Conservation (phyloP, 2,113 vertebrate species). For the Corapipo altera region DNA sequence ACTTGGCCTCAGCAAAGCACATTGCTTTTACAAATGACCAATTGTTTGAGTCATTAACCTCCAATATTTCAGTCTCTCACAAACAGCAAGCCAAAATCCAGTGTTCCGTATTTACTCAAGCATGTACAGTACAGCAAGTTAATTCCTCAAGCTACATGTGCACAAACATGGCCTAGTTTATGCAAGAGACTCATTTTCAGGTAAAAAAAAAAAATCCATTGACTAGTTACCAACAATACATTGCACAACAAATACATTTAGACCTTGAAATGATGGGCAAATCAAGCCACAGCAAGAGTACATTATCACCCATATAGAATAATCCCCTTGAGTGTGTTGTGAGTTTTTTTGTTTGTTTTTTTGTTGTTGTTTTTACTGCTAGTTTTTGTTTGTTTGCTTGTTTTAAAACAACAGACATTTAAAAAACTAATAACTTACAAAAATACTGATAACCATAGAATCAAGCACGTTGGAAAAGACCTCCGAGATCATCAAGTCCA, state of each 20-base stretch:
- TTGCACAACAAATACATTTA: not conserved
- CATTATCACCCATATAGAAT: not conserved
- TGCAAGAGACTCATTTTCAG: not conserved
- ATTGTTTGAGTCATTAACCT: not conserved
- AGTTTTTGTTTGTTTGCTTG: not conserved
- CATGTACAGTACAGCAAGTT: constrained; percentile 2
- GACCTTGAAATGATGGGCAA: not conserved
- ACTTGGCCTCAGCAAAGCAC: not conserved
- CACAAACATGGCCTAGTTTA: not conserved
- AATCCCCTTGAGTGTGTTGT: not conserved
- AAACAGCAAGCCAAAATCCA: constrained; percentile 35
- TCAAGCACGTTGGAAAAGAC: too few species aligned
- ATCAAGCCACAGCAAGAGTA: not conserved
- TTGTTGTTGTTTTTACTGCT: not conserved
- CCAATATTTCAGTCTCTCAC: not conserved
- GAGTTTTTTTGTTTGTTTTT: not conserved
- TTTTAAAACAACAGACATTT: not conserved
- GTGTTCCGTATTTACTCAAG: constrained; percentile 38
- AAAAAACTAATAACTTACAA: not conserved
- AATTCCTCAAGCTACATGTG: not conserved
- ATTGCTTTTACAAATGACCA: not conserved
- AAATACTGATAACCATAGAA: constrained; percentile 58
- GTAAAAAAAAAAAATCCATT: not conserved
- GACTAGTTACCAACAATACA: not conserved
- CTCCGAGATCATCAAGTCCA: too few species aligned